Base-by-base conservation (phyloP, 2,113 vertebrate species). In the Catharus fuscescens region DNA sequence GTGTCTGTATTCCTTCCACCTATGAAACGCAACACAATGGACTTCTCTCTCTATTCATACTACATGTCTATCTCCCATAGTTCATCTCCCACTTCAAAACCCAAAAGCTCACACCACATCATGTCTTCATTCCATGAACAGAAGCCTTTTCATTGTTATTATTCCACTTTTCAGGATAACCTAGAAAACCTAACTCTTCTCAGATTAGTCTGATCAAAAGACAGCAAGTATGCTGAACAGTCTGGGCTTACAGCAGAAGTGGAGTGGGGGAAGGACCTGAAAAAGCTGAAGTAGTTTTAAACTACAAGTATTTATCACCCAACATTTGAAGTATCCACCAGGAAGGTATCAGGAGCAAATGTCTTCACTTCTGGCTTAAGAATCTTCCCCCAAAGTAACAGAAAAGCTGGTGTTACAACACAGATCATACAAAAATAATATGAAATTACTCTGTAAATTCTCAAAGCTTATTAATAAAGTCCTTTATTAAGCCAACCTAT, bases 231-330 rank as follows among this genome's bases (percentile, higher is more conserved):
- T 65, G 48, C 53, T 57, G 21, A 31, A 71, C 29, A 18, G 34
- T 24, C 57, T 56, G 14, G 5, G 6, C 29, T 56, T 76, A 76
- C 19, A 79, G 24, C 14, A 57, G 25, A 44, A 61, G 56, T 3
- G 1, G 0, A 31, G 24, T 38, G 18, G 12, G 3, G 64, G 32
- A 11, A 11, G 3, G 2, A 44, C 25, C 17, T 69, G 54, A 86
- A 93, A 86, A 83, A 20, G 5, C 12, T 60, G 1, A 44, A 56
- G 9, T 28, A 18, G 11, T 81, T 42, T 65, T 14, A 77, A 67
- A 64, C n/a, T 32, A 50, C 18, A 64, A 5, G 14, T 44, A 45
- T 54, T 86, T 80, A 48, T 45, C 59, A 61, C 12, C 12, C 14
- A 34, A 5, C 3, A 59, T 40, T 9, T 45, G 6, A 80, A 90